A percentile compares a stretch with the other conserved stretches of the same genome.
These are phyloP conservation scores for Phyllopteryx taeniolatus DNA, from an alignment of 2,113 vertebrate genomes.

Conservation along the genomic window DNA sequence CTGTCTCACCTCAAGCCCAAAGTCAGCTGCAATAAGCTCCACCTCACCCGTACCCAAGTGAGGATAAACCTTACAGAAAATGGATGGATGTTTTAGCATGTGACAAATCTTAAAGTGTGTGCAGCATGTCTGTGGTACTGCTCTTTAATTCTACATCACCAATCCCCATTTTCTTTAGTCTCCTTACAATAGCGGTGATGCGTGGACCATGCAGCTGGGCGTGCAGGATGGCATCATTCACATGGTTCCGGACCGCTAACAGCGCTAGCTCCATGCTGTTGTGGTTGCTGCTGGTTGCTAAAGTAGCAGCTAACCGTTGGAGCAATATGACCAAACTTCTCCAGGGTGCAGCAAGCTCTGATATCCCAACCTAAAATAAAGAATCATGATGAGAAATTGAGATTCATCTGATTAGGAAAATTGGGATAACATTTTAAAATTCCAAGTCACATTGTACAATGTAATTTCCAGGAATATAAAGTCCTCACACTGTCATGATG, in stretches of 20 bases:
- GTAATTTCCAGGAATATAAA: too few relatives aligned
- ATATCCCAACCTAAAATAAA: conserved; percentile 65
- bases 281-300: conserved; percentile 76
- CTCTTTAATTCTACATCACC: not conserved
- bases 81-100: not conserved
- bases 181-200: conserved; percentile 81
- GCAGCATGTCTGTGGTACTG: not conserved
- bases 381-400: not conserved
- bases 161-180: not conserved
- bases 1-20: too few relatives aligned
- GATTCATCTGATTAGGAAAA: too few relatives aligned
- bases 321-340: conserved; percentile 78
- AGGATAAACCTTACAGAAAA: too few relatives aligned
- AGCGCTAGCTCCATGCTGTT: conserved; percentile 81
- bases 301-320: conserved; percentile 75
- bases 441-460: not conserved
- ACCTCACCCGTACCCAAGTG: too few relatives aligned
- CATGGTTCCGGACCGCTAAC: conserved; percentile 72
- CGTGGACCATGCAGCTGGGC: conserved; percentile 83
- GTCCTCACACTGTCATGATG: too few relatives aligned
- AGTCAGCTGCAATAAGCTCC: not conserved
- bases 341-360: conserved; percentile 83
- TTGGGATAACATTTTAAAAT: not conserved
- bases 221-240: conserved; percentile 85
- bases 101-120: not conserved